Conservation (phyloP, 2,797 vertebrate species). For the Buceros bicornis region DNA sequence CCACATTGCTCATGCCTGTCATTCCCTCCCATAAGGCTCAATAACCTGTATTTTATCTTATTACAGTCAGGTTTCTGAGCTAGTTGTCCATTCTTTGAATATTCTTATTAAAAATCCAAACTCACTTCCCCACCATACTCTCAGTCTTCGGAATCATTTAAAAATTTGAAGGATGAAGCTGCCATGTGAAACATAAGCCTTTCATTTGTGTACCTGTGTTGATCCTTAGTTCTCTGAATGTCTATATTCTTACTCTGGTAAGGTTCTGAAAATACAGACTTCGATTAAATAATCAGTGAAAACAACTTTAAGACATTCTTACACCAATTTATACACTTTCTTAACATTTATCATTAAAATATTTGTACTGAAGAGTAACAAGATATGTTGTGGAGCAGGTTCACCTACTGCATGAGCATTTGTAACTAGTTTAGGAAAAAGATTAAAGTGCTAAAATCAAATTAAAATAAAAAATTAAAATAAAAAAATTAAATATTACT, state of each 20-base stretch:
- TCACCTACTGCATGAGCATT: not conserved
- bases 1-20: not conserved
- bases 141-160: not conserved
- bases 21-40: not conserved
- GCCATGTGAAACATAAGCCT: not conserved
- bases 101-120: not conserved
- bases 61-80: not conserved
- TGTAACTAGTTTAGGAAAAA: not conserved
- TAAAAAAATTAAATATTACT: not conserved
- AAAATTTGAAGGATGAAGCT: not conserved
- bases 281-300: not conserved
- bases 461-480: not conserved
- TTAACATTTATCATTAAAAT: not conserved
- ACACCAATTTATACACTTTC: not conserved
- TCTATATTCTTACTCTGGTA: not conserved
- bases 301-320: not conserved
- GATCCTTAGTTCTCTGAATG: not conserved
- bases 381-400: not conserved
- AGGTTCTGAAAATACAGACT: not conserved
- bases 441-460: not conserved
- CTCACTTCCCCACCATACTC: not conserved
- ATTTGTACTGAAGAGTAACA: not conserved
- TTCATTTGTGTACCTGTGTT: not conserved
- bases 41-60: not conserved
- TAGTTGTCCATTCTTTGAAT: not conserved